Evolutionary conservation across 2,113 vertebrate species (phyloP), one percentile per base, ranked within the genome.

Genomic region (Carassius gibelio): DNA sequence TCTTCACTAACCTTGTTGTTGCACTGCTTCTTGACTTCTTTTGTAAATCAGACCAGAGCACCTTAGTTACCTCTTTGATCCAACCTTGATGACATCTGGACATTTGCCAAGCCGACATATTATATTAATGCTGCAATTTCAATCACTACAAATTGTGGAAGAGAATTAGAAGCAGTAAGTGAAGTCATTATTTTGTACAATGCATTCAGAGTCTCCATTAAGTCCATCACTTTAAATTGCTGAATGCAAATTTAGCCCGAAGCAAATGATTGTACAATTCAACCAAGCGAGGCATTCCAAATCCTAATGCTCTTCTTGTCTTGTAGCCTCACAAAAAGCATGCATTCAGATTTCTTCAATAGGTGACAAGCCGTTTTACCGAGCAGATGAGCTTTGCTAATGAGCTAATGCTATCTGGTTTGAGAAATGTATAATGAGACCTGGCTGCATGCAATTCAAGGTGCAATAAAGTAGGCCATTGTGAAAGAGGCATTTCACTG

Each of bases 371-470:
- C 45, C 61, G 71, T 88, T 66, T 57, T 45, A 19, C 71, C 36
- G 62, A 59, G 42, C 66, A 74, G 77, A 81, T 81, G 55, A 81
- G 78, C 72, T 81, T 86, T 82, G 10, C 34, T 82, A 82, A 88
- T 69, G 64, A 66, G 36, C 59, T 74, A 85, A 82, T 85, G 71
- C 3, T 79, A 82, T 85, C 45, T 34, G 50, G 30, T 30, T 36
- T 81, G 55, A 64, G 45, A 57, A 75, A 64, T 26, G 55, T 42
- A 74, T 74, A 86, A 86, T 75, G 84, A 64, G 77, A 86, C 36
- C 69, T 50, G 55, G 69, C 57, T 81, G 42, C 8, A 26, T 45
- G 69, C 19, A 2, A 66, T 62, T 50, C 19, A 8, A 23, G 10
- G n/a, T 13, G 14, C n/a, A 52, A 19, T 52, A 23, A 79, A 71